Evolutionary conservation across 2,797 vertebrate species (phyloP).

Genomic region (Corythornis leucogaster): DNA sequence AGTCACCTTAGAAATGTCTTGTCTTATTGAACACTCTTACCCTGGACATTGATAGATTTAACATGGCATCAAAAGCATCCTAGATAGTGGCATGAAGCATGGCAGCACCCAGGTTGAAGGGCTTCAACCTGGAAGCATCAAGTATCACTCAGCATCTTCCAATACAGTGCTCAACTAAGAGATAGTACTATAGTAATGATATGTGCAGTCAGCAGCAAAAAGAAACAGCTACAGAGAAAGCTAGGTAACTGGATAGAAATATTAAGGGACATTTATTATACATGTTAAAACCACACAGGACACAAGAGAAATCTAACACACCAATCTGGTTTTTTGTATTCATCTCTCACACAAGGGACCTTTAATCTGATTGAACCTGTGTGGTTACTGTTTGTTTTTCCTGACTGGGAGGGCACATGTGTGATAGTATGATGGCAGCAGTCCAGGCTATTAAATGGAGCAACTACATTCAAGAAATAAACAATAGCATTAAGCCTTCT

Average conservation of each 20-base stretch:
- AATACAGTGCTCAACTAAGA: not conserved
- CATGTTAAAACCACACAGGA: slow-evolving; percentile 25
- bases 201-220: not conserved
- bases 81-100: not conserved
- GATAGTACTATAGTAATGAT: not conserved
- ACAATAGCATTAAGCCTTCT: slow-evolving; percentile 12
- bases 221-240: not conserved
- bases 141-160: not conserved
- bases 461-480: slow-evolving; percentile 41
- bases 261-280: slow-evolving; percentile 19
- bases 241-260: not conserved
- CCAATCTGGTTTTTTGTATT: slow-evolving; percentile 51
- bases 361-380: slow-evolving; percentile 54
- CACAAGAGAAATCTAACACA: not conserved
- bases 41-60: not conserved
- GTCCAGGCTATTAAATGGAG: slow-evolving; percentile 55
- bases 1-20: not conserved
- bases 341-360: slow-evolving; percentile 22
- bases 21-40: not conserved
- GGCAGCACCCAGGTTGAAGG: not conserved
- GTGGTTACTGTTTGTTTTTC: slow-evolving; percentile 59
- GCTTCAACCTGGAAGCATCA: not conserved
- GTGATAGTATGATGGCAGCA: slow-evolving; percentile 27
- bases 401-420: slow-evolving; percentile 31
- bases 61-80: not conserved